Base-by-base conservation (phyloP, 2,797 vertebrate genomes). In the Aeoliscus strigatus region DNA sequence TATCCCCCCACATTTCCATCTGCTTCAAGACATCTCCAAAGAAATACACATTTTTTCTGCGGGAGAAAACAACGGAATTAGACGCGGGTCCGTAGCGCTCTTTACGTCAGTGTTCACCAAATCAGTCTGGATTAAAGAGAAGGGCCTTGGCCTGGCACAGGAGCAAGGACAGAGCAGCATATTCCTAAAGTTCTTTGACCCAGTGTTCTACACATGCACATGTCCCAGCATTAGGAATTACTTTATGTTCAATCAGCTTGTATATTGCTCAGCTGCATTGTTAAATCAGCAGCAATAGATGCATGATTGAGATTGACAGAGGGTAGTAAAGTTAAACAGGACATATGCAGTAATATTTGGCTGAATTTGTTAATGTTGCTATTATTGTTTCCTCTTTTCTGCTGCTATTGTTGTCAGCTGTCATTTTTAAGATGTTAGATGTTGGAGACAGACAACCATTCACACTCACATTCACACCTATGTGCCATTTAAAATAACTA, bases 11-110 rank as follows among this genome's bases (percentile, higher is more conserved):
- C 70, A 66, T 81, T 85, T 87, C 80, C 85, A 89, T 90, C 88
- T 88, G 87, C 70, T 85, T 81, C 50, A 81, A 80, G 73, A 70
- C 65, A 71, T 83, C 64, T 65, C 58, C 27, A 46, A 82, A 85
- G 74, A 85, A 87, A 88, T 84, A 81, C 77, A 87, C 74, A 79
- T 84, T 83, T 86, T 73, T 71, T 67, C 73, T 40, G 51, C 61
- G 57, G 54, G 42, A 46, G 55, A 73, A 80, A 81, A 81, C 76
- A 79, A 79, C 63, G 42, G 74, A 69, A 79, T 85, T 81, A 83
- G 43, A 69, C 61, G 51, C 36, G 70, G 55, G 63, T 54, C 33
- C 6, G 28, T 41, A 39, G 45, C 7, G 0, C 24, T 58, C 60
- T 81, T 67, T 61, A 67, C 51, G 6, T 58, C 62, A 55, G 48